phyloP scores from a whole-genome alignment of 2,797 vertebrate genomes.

The Catostomus latipinnis region DNA sequence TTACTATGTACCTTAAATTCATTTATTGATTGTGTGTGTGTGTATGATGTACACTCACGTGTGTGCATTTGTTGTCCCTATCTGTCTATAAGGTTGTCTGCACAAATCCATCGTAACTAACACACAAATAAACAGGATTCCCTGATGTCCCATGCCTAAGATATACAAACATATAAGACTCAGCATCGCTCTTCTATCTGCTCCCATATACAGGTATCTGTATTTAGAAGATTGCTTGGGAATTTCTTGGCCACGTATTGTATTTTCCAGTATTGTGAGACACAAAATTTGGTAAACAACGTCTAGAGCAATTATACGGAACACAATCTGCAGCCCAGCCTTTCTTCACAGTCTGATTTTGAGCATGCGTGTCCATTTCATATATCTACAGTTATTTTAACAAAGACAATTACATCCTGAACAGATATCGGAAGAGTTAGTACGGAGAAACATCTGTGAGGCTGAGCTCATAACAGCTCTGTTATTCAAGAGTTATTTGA shows the following conservation, averaged over 20 bases:
- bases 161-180: slow-evolving; percentile 33
- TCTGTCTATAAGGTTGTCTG: no score
- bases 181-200: slow-evolving; percentile 25
- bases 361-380: slow-evolving; percentile 62
- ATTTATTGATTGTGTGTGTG: slow-evolving; percentile 7
- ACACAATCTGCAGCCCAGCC: slow-evolving; percentile 65
- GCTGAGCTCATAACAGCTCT: slow-evolving; percentile 63
- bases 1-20: slow-evolving; percentile 32
- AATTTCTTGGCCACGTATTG: slow-evolving; percentile 47
- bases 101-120: no score
- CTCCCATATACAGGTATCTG: slow-evolving; percentile 41
- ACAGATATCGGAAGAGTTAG: slow-evolving; percentile 65
- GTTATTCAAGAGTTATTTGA: slow-evolving; percentile 62
- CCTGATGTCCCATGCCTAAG: not conserved
- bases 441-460: slow-evolving; percentile 55
- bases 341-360: slow-evolving; percentile 60
- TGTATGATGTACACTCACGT: not conserved
- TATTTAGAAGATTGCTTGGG: slow-evolving; percentile 38
- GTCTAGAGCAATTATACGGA: slow-evolving; percentile 65
- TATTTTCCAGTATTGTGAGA: slow-evolving; percentile 53
- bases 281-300: slow-evolving; percentile 54
- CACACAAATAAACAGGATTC: not conserved
- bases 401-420: slow-evolving; percentile 63
- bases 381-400: slow-evolving; percentile 63
- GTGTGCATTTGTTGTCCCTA: no score